Conservation (phyloP, 2,888 invertebrate genomes). For the Lepidochrysops patricia region DNA sequence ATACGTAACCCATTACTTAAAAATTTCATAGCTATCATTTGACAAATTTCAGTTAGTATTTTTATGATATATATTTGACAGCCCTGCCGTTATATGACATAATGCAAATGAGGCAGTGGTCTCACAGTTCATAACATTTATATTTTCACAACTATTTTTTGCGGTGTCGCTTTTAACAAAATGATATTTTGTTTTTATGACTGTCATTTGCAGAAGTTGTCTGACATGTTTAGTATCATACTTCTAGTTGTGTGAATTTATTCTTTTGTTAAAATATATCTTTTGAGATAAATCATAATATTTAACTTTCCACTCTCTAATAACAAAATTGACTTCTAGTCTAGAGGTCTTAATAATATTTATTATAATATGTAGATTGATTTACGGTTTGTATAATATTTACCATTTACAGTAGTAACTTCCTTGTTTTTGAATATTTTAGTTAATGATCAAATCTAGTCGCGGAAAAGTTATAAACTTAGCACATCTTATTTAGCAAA, state of each 20-base stretch:
- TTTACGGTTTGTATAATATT: neutral
- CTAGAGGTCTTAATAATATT: neutral
- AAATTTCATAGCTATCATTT: neutral
- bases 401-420: neutral
- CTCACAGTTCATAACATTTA: slow-evolving; percentile 50
- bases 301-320: neutral
- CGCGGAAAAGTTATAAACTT: neutral
- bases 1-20: no score
- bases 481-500: neutral
- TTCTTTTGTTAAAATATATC: slow-evolving; percentile 1
- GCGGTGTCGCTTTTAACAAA: slow-evolving; percentile 44
- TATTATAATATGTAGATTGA: neutral
- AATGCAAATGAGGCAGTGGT: slow-evolving; percentile 57
- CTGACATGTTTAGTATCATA: neutral
- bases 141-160: slow-evolving; percentile 56
- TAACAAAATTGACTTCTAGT: neutral
- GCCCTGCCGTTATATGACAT: slow-evolving; percentile 44
- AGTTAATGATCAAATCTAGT: neutral
- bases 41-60: neutral
- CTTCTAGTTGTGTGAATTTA: slow-evolving; percentile 15
- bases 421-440: neutral
- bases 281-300: neutral
- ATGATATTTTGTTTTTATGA: slow-evolving; percentile 35
- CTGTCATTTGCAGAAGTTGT: slow-evolving; percentile 13
- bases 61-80: neutral